Percentiles rank a stretch among this genome's conserved stretches.
These are phyloP conservation scores for Melipona quadrifasciata DNA, from an alignment of 1,140 invertebrate species.

Conservation along the genomic window DNA sequence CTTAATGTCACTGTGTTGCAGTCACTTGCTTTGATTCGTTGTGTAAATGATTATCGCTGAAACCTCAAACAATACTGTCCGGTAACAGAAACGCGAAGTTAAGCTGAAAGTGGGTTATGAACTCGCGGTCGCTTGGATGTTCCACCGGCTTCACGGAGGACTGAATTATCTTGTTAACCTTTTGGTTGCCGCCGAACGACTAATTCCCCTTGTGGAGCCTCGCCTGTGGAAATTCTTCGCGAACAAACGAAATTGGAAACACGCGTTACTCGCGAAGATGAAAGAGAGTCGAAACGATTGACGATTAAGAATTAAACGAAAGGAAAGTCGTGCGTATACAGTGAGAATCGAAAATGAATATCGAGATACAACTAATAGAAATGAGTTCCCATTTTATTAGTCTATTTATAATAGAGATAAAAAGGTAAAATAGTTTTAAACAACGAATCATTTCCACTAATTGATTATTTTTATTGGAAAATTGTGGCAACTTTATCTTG, in stretches of 20 bases:
- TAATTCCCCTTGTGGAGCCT: slow-evolving; percentile 14
- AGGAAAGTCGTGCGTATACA: neutral
- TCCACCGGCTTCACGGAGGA: neutral
- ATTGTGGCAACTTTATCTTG: no score
- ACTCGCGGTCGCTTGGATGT: neutral
- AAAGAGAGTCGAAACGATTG: neutral
- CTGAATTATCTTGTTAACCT: slow-evolving; percentile 30
- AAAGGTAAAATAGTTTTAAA: no score
- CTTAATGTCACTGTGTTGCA: neutral
- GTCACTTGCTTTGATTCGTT: neutral
- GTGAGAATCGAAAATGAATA: no score
- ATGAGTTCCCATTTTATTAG: no score
- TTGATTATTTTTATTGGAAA: no score
- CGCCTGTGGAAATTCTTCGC: neutral
- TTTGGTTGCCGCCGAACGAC: neutral
- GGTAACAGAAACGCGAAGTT: slow-evolving; percentile 14
- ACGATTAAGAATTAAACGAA: neutral
- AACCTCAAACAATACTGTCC: neutral
- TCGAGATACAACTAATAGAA: no score
- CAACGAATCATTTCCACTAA: no score
- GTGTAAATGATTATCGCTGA: neutral
- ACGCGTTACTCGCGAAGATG: neutral
- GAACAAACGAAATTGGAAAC: neutral
- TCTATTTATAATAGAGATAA: no score
- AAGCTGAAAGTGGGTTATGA: slow-evolving; percentile 14